Base-by-base conservation (phyloP, 2,113 vertebrate genomes). In the Oreochromis niloticus region DNA sequence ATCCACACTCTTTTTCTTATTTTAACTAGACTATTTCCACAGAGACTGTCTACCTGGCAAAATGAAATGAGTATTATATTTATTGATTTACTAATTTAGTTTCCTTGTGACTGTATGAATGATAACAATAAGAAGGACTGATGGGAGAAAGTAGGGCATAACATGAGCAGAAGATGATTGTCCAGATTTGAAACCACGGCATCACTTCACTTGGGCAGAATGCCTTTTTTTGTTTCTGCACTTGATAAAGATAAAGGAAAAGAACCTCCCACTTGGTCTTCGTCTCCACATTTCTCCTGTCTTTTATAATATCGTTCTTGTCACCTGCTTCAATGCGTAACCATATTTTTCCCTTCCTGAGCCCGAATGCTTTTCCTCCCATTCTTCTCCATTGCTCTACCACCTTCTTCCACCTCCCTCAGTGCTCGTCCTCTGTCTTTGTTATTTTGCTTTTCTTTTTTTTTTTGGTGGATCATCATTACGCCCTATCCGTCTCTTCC, bases 381-480 rank as follows among this genome's bases (percentile, higher is more conserved):
- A 86, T 85, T 30, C 34, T 73, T 91, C 80, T 81, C 75, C 54
- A 75, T 83, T 27, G 54, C 89, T 87, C 55, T 19, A 30, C 63
- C 13, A 55, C 22, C 59, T 43, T 50, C 50, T 55, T 30, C 22
- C 55, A 30, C 30, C 32, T 32, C 39, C 46, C 81, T 84, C 56
- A 1, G 39, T 30, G 16, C 32, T 73, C n/a, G 19, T 80, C 56
- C 32, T 92, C 78, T 50, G 12, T 90, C 59, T 92, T 93, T 91
- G 79, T 93, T 91, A 88, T 86, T 57, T 90, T 87, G 61, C 85
- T 85, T 73, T 86, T 79, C 2, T 46, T 24, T 68, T 22, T 6
- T 55, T 17, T 50, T 48, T 46, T 19, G 41, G 43, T 59, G 83
- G 78, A 94, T 93, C 86, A 85, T 94, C 88, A 93, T 88, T 87